These are phyloP conservation scores for Herpetotheres cachinnans DNA, from an alignment of 2,113 vertebrate species.

Conservation along the genomic window DNA sequence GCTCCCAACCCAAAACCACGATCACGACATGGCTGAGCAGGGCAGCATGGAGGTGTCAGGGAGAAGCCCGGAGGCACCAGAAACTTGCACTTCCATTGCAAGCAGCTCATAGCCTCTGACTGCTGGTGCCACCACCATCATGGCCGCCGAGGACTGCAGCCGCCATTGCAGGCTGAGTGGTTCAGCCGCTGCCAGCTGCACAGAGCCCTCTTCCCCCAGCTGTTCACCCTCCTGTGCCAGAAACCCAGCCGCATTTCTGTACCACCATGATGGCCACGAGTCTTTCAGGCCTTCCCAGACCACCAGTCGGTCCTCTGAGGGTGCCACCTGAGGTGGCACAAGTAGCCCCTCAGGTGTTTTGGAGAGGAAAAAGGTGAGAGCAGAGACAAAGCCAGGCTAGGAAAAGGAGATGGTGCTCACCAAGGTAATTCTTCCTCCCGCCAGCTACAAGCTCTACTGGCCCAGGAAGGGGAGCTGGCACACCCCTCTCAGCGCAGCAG, in stretches of 20 bases:
- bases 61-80: neutral
- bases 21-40: rapidly evolving
- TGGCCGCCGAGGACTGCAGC: rapidly evolving
- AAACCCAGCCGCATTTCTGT: neutral
- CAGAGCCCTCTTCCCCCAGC: rapidly evolving
- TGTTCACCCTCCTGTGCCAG: neutral
- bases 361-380: neutral
- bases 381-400: neutral
- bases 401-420: neutral
- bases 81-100: neutral
- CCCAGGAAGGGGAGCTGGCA: neutral
- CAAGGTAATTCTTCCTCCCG: rapidly evolving
- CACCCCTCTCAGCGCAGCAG: neutral
- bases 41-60: neutral
- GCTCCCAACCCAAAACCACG: neutral
- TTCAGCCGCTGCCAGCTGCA: neutral
- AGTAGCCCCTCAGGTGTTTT: neutral
- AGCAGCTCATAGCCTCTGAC: neutral
- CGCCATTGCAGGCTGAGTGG: rapidly evolving
- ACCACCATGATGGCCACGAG: rapidly evolving
- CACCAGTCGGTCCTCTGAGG: rapidly evolving
- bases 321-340: neutral
- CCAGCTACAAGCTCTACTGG: neutral
- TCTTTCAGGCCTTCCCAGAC: neutral
- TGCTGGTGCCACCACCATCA: rapidly evolving